Evolutionary conservation across 1,140 invertebrate species (phyloP).

Genomic region (Delia radicum): DNA sequence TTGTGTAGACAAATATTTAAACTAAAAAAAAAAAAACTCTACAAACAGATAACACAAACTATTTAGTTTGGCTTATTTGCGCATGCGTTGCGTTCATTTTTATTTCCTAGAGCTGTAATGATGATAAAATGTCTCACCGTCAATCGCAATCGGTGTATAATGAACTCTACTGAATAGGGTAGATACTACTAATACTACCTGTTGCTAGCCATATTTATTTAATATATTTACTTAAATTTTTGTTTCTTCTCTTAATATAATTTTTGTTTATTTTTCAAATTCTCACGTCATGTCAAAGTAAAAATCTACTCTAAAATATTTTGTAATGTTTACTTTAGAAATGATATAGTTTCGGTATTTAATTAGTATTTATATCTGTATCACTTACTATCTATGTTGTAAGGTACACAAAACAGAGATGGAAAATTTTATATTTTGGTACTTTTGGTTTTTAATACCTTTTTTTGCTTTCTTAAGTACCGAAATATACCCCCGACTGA

Average conservation of each 20-base stretch:
- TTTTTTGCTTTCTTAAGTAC: no score
- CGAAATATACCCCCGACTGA: no score
- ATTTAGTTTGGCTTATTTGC: not conserved
- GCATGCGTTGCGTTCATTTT: not conserved
- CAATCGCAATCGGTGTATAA: not conserved
- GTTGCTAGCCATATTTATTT: not conserved
- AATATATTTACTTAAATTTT: not conserved
- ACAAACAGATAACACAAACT: not conserved
- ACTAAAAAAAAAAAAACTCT: not conserved
- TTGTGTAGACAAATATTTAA: not conserved
- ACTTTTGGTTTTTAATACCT: no score
- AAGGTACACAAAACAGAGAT: no score
- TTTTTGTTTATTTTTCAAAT: not conserved
- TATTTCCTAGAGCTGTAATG: not conserved
- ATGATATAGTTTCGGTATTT: not conserved
- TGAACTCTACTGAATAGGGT: not conserved
- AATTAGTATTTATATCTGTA: not conserved
- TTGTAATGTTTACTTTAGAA: not conserved
- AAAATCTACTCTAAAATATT: not conserved
- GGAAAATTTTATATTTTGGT: no score
- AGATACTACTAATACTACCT: not conserved
- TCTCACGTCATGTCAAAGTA: not conserved
- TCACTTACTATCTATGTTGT: no score
- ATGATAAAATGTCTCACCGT: not conserved
- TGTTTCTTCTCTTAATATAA: not conserved